phyloP scores from a whole-genome alignment of 2,113 vertebrate genomes.

The Oxyura jamaicensis region DNA sequence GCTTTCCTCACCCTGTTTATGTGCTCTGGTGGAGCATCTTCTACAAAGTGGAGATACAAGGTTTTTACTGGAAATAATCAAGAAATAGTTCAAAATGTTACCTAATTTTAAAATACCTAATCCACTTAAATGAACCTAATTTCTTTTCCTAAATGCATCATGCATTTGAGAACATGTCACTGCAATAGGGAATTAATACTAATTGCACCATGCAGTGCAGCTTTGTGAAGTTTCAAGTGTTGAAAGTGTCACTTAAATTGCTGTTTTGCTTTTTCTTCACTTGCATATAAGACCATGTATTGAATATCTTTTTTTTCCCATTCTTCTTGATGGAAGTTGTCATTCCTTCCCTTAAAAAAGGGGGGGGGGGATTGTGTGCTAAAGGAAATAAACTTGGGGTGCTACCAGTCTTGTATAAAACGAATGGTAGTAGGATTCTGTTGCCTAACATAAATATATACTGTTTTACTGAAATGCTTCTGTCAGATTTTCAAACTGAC shows the following conservation, averaged over 20 bases:
- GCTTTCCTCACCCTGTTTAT: neutral
- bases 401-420: neutral
- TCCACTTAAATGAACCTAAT: neutral
- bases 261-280: neutral
- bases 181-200: neutral
- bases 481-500: neutral
- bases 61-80: neutral
- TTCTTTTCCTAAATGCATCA: neutral
- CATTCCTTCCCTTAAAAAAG: neutral
- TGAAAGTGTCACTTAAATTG: neutral
- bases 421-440: slow-evolving; percentile 4
- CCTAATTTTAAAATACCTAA: neutral
- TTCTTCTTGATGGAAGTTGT: neutral
- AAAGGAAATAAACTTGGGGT: neutral
- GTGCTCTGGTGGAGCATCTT: neutral
- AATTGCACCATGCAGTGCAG: neutral
- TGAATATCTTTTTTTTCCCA: neutral
- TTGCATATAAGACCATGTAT: neutral
- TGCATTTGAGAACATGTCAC: neutral
- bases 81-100: neutral
- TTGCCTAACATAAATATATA: neutral
- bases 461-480: neutral
- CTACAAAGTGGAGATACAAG: fast-evolving
- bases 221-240: neutral
- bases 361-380: neutral